Evolutionary conservation across 2,797 vertebrate genomes (phyloP).

Genomic region (Chelon auratus): DNA sequence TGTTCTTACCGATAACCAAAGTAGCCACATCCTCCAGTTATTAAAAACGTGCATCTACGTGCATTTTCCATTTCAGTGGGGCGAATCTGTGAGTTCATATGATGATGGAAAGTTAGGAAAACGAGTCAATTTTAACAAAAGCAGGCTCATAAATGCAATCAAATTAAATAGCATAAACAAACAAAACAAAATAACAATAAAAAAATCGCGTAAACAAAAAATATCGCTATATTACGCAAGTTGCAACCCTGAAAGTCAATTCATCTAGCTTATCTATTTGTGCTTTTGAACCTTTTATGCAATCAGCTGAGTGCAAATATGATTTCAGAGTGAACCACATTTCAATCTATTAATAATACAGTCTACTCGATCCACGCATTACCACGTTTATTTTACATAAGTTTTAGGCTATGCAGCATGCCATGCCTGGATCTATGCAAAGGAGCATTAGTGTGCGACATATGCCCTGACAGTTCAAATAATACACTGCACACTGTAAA

Average conservation of each 20-base stretch:
- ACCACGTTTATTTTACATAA: background rate
- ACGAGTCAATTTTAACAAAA: background rate
- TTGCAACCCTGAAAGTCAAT: background rate
- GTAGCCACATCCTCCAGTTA: conserved; percentile 95
- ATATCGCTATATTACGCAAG: background rate
- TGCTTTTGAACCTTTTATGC: background rate
- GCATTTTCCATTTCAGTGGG: conserved; percentile 62
- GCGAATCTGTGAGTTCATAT: conserved; percentile 33
- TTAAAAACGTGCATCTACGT: conserved; percentile 77
- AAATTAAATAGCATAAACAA: background rate
- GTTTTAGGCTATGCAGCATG: background rate
- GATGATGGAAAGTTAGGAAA: background rate
- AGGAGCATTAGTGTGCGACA: background rate
- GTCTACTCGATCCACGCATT: background rate
- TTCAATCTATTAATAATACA: background rate
- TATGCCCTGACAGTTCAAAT: background rate
- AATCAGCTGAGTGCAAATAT: background rate
- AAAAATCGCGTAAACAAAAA: background rate
- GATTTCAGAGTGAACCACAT: too few relatives aligned
- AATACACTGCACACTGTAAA: background rate
- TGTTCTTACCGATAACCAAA: conserved; percentile 91
- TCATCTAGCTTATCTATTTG: background rate
- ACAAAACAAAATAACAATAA: too few relatives aligned
- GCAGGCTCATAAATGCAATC: background rate
- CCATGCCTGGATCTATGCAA: background rate